phyloP scores from a whole-genome alignment of 2,888 invertebrate genomes.

The Lycaena phlaeas region DNA sequence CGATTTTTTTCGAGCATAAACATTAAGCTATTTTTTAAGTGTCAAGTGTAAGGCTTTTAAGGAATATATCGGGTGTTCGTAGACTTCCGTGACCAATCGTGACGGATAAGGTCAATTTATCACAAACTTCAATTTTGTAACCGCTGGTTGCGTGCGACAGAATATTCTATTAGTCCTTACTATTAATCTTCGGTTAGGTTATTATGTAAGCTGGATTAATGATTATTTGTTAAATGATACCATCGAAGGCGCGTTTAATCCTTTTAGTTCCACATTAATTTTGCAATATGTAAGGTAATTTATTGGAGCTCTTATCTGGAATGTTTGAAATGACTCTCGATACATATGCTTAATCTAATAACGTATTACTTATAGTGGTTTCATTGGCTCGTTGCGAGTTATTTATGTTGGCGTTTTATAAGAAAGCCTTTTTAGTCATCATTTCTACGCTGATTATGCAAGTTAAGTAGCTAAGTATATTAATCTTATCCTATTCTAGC shows the following conservation, averaged over 20 bases:
- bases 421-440: too few relatives aligned
- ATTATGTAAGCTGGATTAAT: constrained; percentile 63
- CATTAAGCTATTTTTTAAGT: too few relatives aligned
- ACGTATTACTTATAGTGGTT: too few relatives aligned
- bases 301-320: neutral
- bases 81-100: constrained; percentile 64
- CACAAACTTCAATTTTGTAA: constrained; percentile 67
- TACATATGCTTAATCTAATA: neutral
- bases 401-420: too few relatives aligned
- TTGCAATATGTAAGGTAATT: neutral
- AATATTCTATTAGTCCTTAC: constrained; percentile 63
- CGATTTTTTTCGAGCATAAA: too few relatives aligned
- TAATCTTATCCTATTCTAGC: too few relatives aligned
- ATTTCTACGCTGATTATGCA: too few relatives aligned
- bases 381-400: too few relatives aligned
- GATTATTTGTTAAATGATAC: constrained; percentile 57
- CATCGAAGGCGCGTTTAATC: constrained; percentile 32
- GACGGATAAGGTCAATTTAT: constrained; percentile 68
- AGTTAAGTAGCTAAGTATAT: too few relatives aligned
- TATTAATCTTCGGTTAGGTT: constrained; percentile 55
- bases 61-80: neutral
- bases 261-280: constrained; percentile 19
- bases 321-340: neutral
- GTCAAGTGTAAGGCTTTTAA: constrained; percentile 6
- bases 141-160: constrained; percentile 62